Conservation (phyloP, 2,113 vertebrate genomes). For the Rhynchomys soricoides region DNA sequence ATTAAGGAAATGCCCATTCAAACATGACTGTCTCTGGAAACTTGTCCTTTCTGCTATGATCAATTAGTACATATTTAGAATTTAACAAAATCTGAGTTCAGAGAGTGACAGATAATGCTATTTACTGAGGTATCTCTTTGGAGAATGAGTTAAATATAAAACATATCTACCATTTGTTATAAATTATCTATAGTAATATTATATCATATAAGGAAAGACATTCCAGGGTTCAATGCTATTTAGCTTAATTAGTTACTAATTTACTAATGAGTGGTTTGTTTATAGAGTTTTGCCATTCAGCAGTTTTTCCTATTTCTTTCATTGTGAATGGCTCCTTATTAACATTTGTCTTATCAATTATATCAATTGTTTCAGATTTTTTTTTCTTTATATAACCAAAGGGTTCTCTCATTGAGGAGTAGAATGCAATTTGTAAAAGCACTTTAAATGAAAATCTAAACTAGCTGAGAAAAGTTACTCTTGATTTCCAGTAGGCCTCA, state of each 20-base stretch:
- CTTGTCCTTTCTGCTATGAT: background rate
- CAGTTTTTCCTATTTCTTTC: background rate
- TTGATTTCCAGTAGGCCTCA: background rate
- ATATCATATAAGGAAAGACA: background rate
- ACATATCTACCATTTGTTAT: conserved; percentile 24
- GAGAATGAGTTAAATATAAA: conserved; percentile 54
- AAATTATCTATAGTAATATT: conserved; percentile 62
- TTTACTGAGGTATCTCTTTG: conserved; percentile 66
- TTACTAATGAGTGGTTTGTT: conserved; percentile 64
- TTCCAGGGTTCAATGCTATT: background rate
- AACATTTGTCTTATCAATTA: background rate
- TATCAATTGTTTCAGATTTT: background rate
- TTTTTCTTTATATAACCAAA: background rate
- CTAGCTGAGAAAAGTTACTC: conserved; percentile 7
- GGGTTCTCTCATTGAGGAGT: background rate
- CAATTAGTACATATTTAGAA: background rate
- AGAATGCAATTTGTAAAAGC: background rate
- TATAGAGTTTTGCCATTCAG: conserved; percentile 8
- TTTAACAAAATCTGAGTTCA: background rate
- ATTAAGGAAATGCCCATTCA: background rate
- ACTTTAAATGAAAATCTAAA: background rate
- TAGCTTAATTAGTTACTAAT: conserved; percentile 64
- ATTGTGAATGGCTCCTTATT: background rate
- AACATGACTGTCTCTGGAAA: background rate
- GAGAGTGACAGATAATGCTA: background rate